Percentiles rank a stretch among this genome's conserved stretches.
Conservation (phyloP, 2,797 vertebrate species). For the Sphaeramia orbicularis region DNA sequence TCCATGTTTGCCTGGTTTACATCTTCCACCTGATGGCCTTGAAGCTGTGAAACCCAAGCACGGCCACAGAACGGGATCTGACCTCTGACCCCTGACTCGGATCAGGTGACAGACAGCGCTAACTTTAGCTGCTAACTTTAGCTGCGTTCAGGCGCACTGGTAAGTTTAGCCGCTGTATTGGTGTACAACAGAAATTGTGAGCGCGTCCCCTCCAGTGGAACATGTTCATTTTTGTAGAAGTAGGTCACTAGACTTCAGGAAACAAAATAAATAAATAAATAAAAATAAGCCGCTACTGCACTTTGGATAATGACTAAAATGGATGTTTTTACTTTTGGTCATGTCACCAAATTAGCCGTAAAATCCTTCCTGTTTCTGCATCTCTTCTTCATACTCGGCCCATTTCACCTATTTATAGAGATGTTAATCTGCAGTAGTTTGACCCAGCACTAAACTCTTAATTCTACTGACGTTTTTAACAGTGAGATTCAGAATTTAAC, state of each 20-base stretch:
- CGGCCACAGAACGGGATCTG: slow-evolving; percentile 49
- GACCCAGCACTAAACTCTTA: slow-evolving; percentile 64
- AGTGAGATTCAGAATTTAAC: slow-evolving; percentile 54
- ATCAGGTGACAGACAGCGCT: slow-evolving; percentile 72
- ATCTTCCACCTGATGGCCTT: too few relatives aligned
- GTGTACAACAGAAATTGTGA: slow-evolving; percentile 27
- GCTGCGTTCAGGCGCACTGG: slow-evolving; percentile 43
- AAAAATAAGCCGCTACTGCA: slow-evolving; percentile 34
- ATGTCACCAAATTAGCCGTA: slow-evolving; percentile 40
- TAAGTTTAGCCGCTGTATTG: slow-evolving; percentile 46
- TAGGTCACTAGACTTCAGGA: slow-evolving; percentile 32
- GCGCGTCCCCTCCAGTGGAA: neutral
- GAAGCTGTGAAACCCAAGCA: slow-evolving; percentile 69
- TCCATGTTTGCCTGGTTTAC: too few relatives aligned
- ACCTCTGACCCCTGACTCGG: slow-evolving; percentile 68
- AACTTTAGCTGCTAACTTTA: slow-evolving; percentile 77
- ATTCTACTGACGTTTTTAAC: slow-evolving; percentile 68
- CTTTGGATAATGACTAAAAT: slow-evolving; percentile 35
- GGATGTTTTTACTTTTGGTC: slow-evolving; percentile 33
- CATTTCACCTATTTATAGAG: slow-evolving; percentile 70
- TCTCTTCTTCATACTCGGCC: slow-evolving; percentile 3
- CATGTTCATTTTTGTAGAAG: slow-evolving; percentile 26
- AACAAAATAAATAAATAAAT: too few relatives aligned
- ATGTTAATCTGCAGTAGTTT: slow-evolving; percentile 75
- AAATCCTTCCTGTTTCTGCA: neutral